Base-by-base conservation (phyloP, 2,113 vertebrate species). In the Puntigrus tetrazona region DNA sequence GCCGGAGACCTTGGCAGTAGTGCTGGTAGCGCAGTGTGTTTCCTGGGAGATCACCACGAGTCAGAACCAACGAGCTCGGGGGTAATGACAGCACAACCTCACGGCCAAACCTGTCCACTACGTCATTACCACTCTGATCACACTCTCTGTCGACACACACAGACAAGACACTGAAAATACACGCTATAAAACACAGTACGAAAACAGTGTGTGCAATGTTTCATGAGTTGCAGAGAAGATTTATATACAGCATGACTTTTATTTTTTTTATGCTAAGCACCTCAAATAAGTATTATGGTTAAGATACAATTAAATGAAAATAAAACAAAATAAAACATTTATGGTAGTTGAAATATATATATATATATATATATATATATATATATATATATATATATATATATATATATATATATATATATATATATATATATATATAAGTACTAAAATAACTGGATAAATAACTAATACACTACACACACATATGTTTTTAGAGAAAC, bases 11-110 rank as follows among this genome's bases (percentile, higher is more conserved):
- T 88, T 96, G 95, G 1, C 98, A 99, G 61, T 97, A 98, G 92
- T 98, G 94, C 36, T 98, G 52, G 63, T 99, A 99, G 86, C 97
- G 97, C 80, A 99, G 92, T 61, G 97, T 94, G 90, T 99, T 99
- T 38, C 98, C 98, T 0, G 98, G 97, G 83, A 99, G 90, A 88
- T 99, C 98, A 86, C 98, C 98, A 90, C 97, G 95, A 4, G 98
- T 96, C 92, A 99, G 92, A 87, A 99, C 90, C 90, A 98, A 92
- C 0, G 97, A 95, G 81, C 93, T 90, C 1, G 0, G 6, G 1
- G 97, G 96, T 91, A 98, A 87, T 2, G 97, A 98, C 86, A 91
- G 90, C 88, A 98, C 92, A 86, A 99, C 86, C 55, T 98, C 97
- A 90, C 91, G 95, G 82, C 94, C 97, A 91, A 99, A 99, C 78